Conservation (phyloP, 2,113 vertebrate species). For the Scophthalmus maximus region DNA sequence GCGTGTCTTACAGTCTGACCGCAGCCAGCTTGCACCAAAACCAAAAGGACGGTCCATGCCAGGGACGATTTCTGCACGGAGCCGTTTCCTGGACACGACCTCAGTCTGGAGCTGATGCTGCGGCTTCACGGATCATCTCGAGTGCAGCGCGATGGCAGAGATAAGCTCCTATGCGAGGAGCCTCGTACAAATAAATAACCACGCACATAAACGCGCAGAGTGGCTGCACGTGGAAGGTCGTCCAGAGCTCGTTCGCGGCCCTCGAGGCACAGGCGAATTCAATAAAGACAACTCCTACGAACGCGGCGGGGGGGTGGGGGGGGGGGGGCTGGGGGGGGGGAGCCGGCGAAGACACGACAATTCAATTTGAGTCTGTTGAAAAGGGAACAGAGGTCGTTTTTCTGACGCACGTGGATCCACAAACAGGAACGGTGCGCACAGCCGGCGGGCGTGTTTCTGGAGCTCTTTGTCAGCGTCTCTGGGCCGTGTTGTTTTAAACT, state of each 20-base stretch:
- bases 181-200: slow-evolving; percentile 7
- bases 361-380: slow-evolving; percentile 8
- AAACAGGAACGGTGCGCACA: slow-evolving; percentile 3
- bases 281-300: slow-evolving; percentile 17
- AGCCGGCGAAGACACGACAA: slow-evolving; percentile 8
- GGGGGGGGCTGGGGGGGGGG: no score
- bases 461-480: slow-evolving; percentile 48
- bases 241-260: no score
- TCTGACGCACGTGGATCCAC: slow-evolving; percentile 23
- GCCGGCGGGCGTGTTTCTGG: slow-evolving; percentile 7
- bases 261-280: neutral
- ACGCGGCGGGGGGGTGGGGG: no score
- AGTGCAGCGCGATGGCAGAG: neutral
- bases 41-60: no score
- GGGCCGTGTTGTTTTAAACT: slow-evolving; percentile 24
- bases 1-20: no score
- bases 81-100: neutral
- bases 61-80: neutral
- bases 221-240: slow-evolving; percentile 5
- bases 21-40: no score
- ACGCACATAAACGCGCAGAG: neutral
- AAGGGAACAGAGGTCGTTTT: slow-evolving; percentile 18
- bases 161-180: slow-evolving; percentile 15
- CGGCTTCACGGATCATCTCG: slow-evolving; percentile 32
- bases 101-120: slow-evolving; percentile 18